Percentiles rank a stretch among this genome's conserved stretches.
phyloP scores from a whole-genome alignment of 2,888 invertebrate species.

The Entomobrya multifasciata region DNA sequence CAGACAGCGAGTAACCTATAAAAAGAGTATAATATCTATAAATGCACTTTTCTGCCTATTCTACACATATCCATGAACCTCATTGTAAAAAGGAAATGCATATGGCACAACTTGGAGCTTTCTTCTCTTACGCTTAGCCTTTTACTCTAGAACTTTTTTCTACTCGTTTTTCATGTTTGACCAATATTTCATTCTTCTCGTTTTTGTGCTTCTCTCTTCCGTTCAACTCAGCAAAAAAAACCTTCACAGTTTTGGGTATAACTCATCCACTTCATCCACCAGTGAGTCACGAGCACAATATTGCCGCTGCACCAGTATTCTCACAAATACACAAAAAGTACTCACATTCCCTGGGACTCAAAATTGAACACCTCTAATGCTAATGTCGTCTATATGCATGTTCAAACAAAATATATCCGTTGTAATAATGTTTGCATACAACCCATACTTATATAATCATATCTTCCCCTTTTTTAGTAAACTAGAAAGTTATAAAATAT shows the following conservation, averaged over 20 bases:
- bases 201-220: not conserved
- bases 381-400: slow-evolving; percentile 24
- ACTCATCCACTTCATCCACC: slow-evolving; percentile 37
- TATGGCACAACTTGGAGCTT: not conserved
- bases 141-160: not conserved
- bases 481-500: no score
- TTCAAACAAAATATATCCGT: slow-evolving; percentile 7
- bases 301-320: not conserved
- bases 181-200: slow-evolving; percentile 55
- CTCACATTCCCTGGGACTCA: not conserved
- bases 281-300: not conserved
- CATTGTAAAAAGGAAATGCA: not conserved
- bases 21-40: slow-evolving; percentile 1
- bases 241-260: slow-evolving; percentile 22
- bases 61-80: slow-evolving; percentile 4
- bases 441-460: not conserved
- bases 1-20: no score
- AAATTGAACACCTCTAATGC: not conserved
- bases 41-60: slow-evolving; percentile 39
- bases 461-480: no score
- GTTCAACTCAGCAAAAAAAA: not conserved
- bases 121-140: not conserved
- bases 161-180: slow-evolving; percentile 37
- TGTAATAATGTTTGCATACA: slow-evolving; percentile 43
- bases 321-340: not conserved